Evolutionary conservation across 2,797 vertebrate species (phyloP).

Genomic region (Anguilla marmorata): DNA sequence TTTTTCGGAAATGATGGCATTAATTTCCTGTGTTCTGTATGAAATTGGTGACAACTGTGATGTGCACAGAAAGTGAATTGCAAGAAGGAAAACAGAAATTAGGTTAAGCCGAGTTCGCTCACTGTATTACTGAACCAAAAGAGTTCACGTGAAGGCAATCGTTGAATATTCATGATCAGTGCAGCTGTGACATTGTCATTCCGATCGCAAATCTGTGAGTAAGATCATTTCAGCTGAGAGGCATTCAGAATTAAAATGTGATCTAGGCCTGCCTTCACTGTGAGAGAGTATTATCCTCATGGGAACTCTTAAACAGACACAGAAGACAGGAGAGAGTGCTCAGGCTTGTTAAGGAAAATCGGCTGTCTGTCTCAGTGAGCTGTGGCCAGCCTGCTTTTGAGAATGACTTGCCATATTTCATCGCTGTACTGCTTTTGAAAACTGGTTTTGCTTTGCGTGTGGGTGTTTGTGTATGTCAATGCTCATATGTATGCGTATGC

Average conservation of each 20-base stretch:
- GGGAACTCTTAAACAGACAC: background rate
- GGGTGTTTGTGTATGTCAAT: background rate
- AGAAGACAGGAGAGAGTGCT: slow-evolving; percentile 7
- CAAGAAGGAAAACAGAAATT: background rate
- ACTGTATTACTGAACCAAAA: background rate
- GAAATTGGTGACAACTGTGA: background rate
- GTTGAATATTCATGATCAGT: background rate
- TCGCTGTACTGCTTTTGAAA: background rate
- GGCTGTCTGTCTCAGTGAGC: background rate
- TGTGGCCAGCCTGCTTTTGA: background rate
- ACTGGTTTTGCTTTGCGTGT: background rate
- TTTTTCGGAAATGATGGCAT: slow-evolving; percentile 2
- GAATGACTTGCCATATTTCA: background rate
- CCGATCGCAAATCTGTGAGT: background rate
- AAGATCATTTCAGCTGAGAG: background rate
- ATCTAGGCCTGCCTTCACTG: background rate
- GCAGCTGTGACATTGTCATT: background rate
- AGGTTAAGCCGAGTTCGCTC: background rate
- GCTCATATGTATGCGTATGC: background rate
- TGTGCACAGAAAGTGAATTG: background rate
- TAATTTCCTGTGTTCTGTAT: background rate
- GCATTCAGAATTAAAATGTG: background rate
- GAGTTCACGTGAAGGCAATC: background rate
- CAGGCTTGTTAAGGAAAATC: slow-evolving; percentile 4
- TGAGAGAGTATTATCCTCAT: slow-evolving; percentile 1